These are phyloP conservation scores for Betta splendens DNA, from an alignment of 2,797 vertebrate genomes.

Conservation along the genomic window DNA sequence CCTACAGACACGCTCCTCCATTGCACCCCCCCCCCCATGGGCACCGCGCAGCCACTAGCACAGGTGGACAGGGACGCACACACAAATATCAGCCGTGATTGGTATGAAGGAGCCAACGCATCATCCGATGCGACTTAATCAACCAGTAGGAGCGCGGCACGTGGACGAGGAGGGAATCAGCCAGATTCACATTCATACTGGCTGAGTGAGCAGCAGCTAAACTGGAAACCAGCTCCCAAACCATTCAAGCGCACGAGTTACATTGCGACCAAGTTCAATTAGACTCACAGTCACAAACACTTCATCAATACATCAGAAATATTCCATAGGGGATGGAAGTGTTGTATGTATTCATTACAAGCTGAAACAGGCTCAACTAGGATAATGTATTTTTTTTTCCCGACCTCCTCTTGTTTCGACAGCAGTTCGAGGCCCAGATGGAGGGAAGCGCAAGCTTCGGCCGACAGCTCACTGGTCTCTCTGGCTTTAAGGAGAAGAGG, in stretches of 20 bases:
- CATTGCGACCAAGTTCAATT: not conserved
- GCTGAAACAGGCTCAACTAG: not conserved
- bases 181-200: slow-evolving; percentile 25
- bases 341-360: no score
- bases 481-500: slow-evolving; percentile 86
- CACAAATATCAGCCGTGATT: slow-evolving; percentile 35
- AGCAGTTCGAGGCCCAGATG: slow-evolving; percentile 86
- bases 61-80: slow-evolving; percentile 45
- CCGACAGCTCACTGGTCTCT: slow-evolving; percentile 85
- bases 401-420: slow-evolving; percentile 90
- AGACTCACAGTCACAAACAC: not conserved
- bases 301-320: no score
- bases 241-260: not conserved
- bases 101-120: slow-evolving; percentile 32
- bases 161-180: slow-evolving; percentile 15
- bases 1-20: slow-evolving; percentile 48
- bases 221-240: slow-evolving; percentile 1
- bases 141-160: slow-evolving; percentile 46
- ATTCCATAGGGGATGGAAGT: no score
- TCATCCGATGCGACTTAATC: slow-evolving; percentile 30
- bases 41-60: slow-evolving; percentile 34
- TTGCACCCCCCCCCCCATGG: slow-evolving; percentile 45
- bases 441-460: slow-evolving; percentile 85
- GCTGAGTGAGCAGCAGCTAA: slow-evolving; percentile 5
- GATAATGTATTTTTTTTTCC: not conserved